phyloP scores from a whole-genome alignment of 2,113 vertebrate genomes.

The Brachyhypopomus gauderio region DNA sequence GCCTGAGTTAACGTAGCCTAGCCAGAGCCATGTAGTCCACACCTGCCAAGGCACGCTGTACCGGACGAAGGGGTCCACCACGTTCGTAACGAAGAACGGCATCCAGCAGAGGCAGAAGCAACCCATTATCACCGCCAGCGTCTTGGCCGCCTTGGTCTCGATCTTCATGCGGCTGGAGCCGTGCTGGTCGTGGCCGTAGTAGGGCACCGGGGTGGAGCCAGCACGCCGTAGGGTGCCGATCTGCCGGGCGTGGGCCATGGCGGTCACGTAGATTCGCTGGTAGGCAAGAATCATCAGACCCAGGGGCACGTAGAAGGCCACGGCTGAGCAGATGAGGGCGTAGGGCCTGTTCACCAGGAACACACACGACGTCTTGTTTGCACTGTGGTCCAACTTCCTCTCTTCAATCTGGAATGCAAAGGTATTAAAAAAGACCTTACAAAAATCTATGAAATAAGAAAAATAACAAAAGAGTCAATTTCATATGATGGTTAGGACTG shows the following conservation, averaged over 20 bases:
- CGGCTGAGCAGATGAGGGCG: constrained; percentile 77
- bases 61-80: constrained; percentile 80
- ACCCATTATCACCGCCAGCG: constrained; percentile 79
- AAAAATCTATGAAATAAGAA: neutral
- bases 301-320: constrained; percentile 79
- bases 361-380: constrained; percentile 76
- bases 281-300: constrained; percentile 79
- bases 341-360: constrained; percentile 80
- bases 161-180: constrained; percentile 75
- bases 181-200: constrained; percentile 46
- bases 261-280: constrained; percentile 79
- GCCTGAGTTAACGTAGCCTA: constrained; percentile 81
- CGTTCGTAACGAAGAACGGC: constrained; percentile 78
- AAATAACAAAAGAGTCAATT: too few relatives aligned
- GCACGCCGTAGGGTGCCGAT: constrained; percentile 77
- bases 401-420: constrained; percentile 70
- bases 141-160: constrained; percentile 81
- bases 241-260: constrained; percentile 77
- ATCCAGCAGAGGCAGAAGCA: constrained; percentile 82
- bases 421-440: constrained; percentile 2
- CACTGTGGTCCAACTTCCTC: constrained; percentile 53
- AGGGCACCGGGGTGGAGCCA: constrained; percentile 67
- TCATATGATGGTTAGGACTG: too few relatives aligned
- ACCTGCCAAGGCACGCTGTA: constrained; percentile 80
- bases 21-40: constrained; percentile 81